Evolutionary conservation across 2,888 invertebrate genomes (phyloP).

Genomic region (Acanthosepion esculentum): DNA sequence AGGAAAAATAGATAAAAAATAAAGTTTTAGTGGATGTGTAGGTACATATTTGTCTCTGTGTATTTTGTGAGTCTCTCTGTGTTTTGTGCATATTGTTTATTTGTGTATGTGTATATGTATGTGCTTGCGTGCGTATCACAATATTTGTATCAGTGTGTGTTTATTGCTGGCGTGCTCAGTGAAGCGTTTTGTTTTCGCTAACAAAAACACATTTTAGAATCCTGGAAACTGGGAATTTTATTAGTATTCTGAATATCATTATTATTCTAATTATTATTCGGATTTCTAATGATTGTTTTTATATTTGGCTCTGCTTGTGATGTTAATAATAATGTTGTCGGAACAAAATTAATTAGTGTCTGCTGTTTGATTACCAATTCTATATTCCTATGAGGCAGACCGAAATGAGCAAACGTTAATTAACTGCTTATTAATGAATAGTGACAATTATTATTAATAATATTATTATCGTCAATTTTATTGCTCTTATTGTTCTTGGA

Average conservation of each 20-base stretch:
- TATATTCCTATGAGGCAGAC: constrained; percentile 21
- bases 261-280: background rate
- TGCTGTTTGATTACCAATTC: background rate
- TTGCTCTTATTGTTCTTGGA: background rate
- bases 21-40: background rate
- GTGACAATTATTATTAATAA: background rate
- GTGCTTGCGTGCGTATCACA: background rate
- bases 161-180: background rate
- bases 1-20: background rate
- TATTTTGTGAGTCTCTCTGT: background rate
- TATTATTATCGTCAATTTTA: background rate
- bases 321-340: background rate
- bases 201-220: background rate
- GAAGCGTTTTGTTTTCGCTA: background rate
- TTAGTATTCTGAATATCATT: background rate
- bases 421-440: constrained; percentile 22
- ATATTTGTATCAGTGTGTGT: background rate
- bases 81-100: background rate
- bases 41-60: background rate
- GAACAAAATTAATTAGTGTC: background rate
- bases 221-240: background rate
- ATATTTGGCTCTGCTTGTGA: background rate
- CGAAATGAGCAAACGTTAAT: constrained; percentile 6
- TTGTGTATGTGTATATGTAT: background rate
- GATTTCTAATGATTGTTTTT: background rate